Conservation (phyloP, 2,888 invertebrate genomes). For the Diploptera punctata region DNA sequence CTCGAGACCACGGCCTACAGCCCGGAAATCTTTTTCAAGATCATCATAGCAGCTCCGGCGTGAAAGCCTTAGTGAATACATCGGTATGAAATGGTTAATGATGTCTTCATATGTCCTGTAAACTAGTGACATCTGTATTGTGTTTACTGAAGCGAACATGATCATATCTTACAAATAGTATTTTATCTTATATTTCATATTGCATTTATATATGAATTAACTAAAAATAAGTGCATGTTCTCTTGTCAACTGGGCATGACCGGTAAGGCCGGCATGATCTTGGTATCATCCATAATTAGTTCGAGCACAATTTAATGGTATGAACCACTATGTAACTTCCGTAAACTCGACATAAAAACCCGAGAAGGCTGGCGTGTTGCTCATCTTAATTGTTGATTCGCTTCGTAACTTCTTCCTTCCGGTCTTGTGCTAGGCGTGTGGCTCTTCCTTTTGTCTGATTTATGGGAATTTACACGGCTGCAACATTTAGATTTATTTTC, state of each 20-base stretch:
- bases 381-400: background rate
- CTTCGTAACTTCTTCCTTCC: conserved; percentile 6
- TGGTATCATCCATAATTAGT: conserved; percentile 1
- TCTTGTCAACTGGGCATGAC: background rate
- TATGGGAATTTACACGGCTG: background rate
- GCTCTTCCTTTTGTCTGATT: background rate
- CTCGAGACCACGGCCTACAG: too few relatives aligned
- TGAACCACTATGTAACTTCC: background rate
- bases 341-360: background rate
- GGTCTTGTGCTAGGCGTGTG: background rate
- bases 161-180: too few relatives aligned
- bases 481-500: background rate
- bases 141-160: too few relatives aligned
- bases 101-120: too few relatives aligned
- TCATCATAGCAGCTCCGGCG: too few relatives aligned
- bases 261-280: background rate
- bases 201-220: background rate
- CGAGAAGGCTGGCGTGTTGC: background rate
- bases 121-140: too few relatives aligned
- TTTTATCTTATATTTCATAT: too few relatives aligned
- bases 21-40: too few relatives aligned
- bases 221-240: background rate
- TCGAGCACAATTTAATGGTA: background rate
- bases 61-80: too few relatives aligned
- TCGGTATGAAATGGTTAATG: too few relatives aligned